Percentiles rank a stretch among this genome's conserved stretches.
phyloP scores from a whole-genome alignment of 1,140 invertebrate genomes.

The Hycleus cichorii region DNA sequence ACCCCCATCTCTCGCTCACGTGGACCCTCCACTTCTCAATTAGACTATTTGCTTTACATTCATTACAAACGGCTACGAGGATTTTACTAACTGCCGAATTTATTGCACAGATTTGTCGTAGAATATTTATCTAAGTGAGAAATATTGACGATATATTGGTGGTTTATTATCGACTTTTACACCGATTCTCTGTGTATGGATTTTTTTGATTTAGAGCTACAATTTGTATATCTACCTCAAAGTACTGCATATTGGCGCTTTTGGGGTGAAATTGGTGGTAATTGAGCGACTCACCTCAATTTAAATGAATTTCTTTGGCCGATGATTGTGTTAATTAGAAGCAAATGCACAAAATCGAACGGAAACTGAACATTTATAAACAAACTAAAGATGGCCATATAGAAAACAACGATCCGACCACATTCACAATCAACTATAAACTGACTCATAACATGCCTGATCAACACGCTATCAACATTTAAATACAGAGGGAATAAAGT shows the following conservation, averaged over 20 bases:
- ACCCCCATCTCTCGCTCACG: constrained; percentile 9
- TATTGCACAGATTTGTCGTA: constrained; percentile 31
- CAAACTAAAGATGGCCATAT: no score
- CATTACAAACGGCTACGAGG: constrained; percentile 28
- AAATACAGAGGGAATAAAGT: background rate
- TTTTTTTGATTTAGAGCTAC: constrained; percentile 7
- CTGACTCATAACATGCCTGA: constrained; percentile 24
- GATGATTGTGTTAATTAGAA: no score
- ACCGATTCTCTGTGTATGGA: background rate
- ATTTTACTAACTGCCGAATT: constrained; percentile 37
- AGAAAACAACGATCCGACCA: constrained; percentile 15
- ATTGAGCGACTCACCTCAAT: no score
- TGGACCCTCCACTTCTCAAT: constrained; percentile 11
- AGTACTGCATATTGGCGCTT: background rate
- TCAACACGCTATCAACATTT: constrained; percentile 23
- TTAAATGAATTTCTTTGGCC: no score
- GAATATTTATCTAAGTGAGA: constrained; percentile 31
- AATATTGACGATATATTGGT: constrained; percentile 27
- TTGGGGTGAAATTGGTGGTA: no score
- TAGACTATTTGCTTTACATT: constrained; percentile 30
- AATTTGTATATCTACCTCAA: constrained; percentile 8
- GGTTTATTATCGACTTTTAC: constrained; percentile 28
- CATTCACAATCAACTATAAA: constrained; percentile 23
- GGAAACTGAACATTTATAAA: no score
- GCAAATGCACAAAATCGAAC: no score